Conservation (phyloP, 2,113 vertebrate species). For the Cinclus cinclus region DNA sequence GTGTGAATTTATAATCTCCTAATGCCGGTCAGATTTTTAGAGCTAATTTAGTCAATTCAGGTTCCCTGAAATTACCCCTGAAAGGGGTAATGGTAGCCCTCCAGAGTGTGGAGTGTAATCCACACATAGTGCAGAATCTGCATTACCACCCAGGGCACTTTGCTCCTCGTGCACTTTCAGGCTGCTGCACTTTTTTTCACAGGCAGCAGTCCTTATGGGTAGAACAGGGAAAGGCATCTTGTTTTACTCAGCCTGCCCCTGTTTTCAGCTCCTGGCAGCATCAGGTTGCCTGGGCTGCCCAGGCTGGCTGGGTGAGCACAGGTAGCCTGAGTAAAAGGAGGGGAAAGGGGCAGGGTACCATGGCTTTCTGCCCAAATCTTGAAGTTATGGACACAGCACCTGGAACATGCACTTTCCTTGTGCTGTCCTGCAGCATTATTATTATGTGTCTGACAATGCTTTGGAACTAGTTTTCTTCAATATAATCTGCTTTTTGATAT, state of each 20-base stretch:
- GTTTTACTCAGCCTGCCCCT: fast-evolving
- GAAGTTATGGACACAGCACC: neutral
- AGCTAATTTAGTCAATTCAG: neutral
- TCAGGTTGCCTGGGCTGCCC: neutral
- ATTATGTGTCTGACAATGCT: neutral
- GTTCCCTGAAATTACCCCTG: neutral
- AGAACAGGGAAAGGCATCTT: neutral
- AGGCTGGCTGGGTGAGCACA: neutral
- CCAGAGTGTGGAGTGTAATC: no score
- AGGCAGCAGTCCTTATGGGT: neutral
- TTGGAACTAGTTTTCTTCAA: neutral
- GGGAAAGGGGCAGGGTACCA: neutral
- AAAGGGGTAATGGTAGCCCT: neutral
- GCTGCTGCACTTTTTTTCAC: neutral
- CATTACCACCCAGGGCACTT: fast-evolving
- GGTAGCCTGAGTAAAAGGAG: neutral
- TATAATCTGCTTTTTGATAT: no score
- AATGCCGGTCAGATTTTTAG: neutral
- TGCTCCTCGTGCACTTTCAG: fast-evolving
- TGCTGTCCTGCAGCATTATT: neutral
- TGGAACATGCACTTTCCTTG: neutral
- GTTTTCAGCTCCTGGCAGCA: fast-evolving
- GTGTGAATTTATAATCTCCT: neutral
- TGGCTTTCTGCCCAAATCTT: neutral
- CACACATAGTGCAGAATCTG: neutral